These are phyloP conservation scores for Digitonthophagus gazella DNA, from an alignment of 2,888 invertebrate genomes.

Conservation along the genomic window DNA sequence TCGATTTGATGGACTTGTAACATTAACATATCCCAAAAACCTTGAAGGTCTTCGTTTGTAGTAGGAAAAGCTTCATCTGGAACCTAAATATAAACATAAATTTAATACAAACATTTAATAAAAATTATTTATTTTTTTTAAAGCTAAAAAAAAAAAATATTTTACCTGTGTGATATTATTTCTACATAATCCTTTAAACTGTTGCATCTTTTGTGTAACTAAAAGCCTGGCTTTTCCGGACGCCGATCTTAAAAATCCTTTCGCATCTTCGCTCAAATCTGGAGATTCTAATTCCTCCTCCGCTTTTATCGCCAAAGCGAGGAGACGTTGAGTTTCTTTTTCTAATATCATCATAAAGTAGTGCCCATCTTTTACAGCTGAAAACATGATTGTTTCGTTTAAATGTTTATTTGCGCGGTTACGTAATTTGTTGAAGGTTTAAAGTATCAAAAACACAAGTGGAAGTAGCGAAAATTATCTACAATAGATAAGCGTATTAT, in stretches of 20 bases:
- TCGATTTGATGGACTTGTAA: constrained; percentile 87
- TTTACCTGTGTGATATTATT: constrained; percentile 49
- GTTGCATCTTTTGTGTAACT: constrained; percentile 90
- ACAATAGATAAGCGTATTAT: neutral
- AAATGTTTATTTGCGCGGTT: neutral
- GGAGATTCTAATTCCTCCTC: constrained; percentile 63
- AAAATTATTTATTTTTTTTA: constrained; percentile 2
- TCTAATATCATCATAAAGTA: constrained; percentile 76
- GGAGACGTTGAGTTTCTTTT: constrained; percentile 68
- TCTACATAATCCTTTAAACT: constrained; percentile 74
- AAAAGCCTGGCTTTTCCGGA: constrained; percentile 89
- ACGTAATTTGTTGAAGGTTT: neutral
- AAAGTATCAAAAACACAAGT: neutral
- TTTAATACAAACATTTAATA: neutral
- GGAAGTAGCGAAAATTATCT: neutral
- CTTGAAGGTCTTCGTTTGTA: constrained; percentile 85
- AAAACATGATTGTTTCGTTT: neutral
- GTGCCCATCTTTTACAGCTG: constrained; percentile 67
- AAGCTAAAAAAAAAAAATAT: too few relatives aligned
- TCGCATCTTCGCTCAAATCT: constrained; percentile 72
- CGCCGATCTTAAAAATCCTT: constrained; percentile 82
- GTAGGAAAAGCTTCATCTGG: constrained; percentile 84
- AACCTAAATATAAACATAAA: constrained; percentile 52
- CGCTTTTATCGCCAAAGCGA: constrained; percentile 64
- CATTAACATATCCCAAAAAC: constrained; percentile 98